Evolutionary conservation across 2,797 vertebrate species (phyloP).

Genomic region (Muraenolepis orangiensis): DNA sequence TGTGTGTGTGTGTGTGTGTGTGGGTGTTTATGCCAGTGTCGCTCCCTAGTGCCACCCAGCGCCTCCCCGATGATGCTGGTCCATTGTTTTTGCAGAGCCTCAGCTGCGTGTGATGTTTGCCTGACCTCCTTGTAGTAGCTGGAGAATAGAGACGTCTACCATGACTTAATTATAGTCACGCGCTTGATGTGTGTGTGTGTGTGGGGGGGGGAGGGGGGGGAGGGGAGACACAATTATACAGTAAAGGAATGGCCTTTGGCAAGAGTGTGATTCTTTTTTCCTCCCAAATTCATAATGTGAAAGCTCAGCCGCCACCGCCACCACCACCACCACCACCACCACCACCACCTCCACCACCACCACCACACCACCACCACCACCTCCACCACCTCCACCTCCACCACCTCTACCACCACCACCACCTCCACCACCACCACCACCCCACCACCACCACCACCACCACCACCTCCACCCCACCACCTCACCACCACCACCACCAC

Average conservation of each 20-base stretch:
- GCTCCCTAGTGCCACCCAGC: slow-evolving; percentile 42
- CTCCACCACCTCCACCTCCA: too few relatives aligned
- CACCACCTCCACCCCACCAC: too few relatives aligned
- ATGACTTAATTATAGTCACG: slow-evolving; percentile 71
- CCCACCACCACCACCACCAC: too few relatives aligned
- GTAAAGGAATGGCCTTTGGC: slow-evolving; percentile 70
- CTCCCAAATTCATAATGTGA: slow-evolving; percentile 64
- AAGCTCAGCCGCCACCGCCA: slow-evolving; percentile 21
- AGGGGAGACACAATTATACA: slow-evolving; percentile 68
- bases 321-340: too few relatives aligned
- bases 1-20: slow-evolving; percentile 36
- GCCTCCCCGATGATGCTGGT: slow-evolving; percentile 53
- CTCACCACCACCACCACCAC: too few relatives aligned
- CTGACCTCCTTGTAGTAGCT: slow-evolving; percentile 62
- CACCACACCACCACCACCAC: too few relatives aligned
- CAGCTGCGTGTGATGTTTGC: slow-evolving; percentile 66
- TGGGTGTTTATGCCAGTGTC: slow-evolving; percentile 56
- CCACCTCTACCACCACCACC: too few relatives aligned
- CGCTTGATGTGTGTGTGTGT: too few relatives aligned
- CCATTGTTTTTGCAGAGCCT: slow-evolving; percentile 63
- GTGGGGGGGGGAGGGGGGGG: too few relatives aligned
- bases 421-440: too few relatives aligned
- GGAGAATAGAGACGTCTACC: slow-evolving; percentile 64
- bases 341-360: too few relatives aligned
- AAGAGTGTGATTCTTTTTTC: slow-evolving; percentile 69